A percentile compares a stretch with the other conserved stretches of the same genome.
phyloP scores from a whole-genome alignment of 2,888 invertebrate species.

The Neoaliturus tenellus region DNA sequence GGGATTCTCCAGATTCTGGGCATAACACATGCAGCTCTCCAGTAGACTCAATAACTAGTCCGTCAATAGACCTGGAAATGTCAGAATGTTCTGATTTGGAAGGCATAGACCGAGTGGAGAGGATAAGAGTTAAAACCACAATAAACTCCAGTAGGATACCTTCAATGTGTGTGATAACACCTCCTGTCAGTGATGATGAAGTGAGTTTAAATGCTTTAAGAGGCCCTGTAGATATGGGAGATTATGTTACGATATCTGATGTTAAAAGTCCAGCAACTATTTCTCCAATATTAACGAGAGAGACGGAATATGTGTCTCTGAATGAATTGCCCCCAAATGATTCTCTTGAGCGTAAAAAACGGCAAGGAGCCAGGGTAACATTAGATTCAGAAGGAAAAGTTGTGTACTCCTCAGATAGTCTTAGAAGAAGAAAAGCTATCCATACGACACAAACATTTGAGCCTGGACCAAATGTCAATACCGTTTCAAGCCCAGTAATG shows the following conservation, averaged over 20 bases:
- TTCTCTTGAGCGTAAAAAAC: slow-evolving; percentile 76
- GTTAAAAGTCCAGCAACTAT: slow-evolving; percentile 49
- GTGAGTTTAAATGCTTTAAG: slow-evolving; percentile 72
- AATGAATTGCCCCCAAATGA: slow-evolving; percentile 82
- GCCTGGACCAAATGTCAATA: slow-evolving; percentile 90
- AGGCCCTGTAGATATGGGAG: slow-evolving; percentile 78
- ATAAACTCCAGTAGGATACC: slow-evolving; percentile 93
- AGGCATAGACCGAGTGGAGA: slow-evolving; percentile 90
- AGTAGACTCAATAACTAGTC: slow-evolving; percentile 83
- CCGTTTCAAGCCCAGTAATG: slow-evolving; percentile 75
- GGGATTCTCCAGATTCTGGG: slow-evolving; percentile 87
- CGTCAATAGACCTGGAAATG: slow-evolving; percentile 85
- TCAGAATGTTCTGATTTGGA: slow-evolving; percentile 92
- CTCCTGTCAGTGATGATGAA: slow-evolving; percentile 92
- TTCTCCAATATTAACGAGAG: slow-evolving; percentile 57
- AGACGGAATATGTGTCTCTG: slow-evolving; percentile 84
- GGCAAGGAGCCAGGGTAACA: slow-evolving; percentile 86
- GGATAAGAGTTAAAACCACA: slow-evolving; percentile 90
- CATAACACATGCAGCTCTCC: slow-evolving; percentile 89
- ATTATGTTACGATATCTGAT: slow-evolving; percentile 92
- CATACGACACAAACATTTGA: slow-evolving; percentile 86
- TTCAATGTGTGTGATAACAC: slow-evolving; percentile 94
- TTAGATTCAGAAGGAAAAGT: slow-evolving; percentile 92
- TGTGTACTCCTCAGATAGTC: slow-evolving; percentile 90
- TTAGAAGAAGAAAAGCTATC: slow-evolving; percentile 86